phyloP scores from a whole-genome alignment of 2,113 vertebrate species.

The Zingel zingel region DNA sequence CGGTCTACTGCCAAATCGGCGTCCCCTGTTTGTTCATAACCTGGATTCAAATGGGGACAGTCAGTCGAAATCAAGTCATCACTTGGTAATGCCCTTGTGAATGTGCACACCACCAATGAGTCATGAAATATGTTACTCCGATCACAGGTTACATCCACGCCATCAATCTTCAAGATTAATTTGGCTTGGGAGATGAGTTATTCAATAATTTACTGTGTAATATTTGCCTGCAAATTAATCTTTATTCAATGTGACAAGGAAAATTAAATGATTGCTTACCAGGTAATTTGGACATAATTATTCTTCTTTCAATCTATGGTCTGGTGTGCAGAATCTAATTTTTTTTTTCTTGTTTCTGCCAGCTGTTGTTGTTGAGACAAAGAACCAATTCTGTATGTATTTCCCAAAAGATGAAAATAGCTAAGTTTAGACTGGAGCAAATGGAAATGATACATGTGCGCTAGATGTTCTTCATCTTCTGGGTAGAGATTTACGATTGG shows the following conservation, averaged over 20 bases:
- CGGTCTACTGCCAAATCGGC: conserved; percentile 39
- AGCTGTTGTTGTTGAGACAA: conserved; percentile 64
- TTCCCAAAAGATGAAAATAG: conserved; percentile 68
- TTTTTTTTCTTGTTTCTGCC: conserved; percentile 45
- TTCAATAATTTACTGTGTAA: conserved; percentile 84
- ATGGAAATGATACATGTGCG: conserved; percentile 67
- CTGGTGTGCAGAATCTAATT: conserved; percentile 33
- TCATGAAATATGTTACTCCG: conserved; percentile 66
- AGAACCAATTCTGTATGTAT: conserved; percentile 45
- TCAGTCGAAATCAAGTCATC: conserved; percentile 71
- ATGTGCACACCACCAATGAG: conserved; percentile 49
- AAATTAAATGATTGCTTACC: conserved; percentile 83
- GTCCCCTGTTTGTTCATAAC: conserved; percentile 61
- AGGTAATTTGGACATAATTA: conserved; percentile 82
- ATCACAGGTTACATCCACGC: conserved; percentile 76
- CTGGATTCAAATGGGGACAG: conserved; percentile 58
- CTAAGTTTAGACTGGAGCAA: conserved; percentile 64
- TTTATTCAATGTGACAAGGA: conserved; percentile 78
- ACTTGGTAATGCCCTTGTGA: conserved; percentile 55
- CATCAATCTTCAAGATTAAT: conserved; percentile 82
- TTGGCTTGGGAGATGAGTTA: conserved; percentile 77
- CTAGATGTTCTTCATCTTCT: conserved; percentile 53
- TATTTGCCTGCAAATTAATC: conserved; percentile 82
- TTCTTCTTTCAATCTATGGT: conserved; percentile 72
- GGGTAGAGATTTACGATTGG: conserved; percentile 62